Evolutionary conservation across 2,797 vertebrate genomes (phyloP).

Genomic region (Apogon talboti): DNA sequence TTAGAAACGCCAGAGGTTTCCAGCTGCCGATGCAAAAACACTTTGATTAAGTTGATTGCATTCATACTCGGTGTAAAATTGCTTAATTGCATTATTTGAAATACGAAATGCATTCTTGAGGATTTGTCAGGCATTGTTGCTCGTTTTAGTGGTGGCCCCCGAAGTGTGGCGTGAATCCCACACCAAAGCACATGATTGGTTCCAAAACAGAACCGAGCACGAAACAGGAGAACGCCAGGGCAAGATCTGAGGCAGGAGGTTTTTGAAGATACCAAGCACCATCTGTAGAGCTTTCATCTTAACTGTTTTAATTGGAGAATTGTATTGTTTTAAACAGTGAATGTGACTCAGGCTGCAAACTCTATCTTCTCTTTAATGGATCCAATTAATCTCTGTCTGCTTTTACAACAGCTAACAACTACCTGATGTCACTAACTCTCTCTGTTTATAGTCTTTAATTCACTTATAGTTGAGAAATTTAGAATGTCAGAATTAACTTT

Average conservation of each 20-base stretch:
- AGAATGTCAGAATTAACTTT: too few species aligned
- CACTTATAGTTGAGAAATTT: too few species aligned
- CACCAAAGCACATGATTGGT: slow-evolving; percentile 41
- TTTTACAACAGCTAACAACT: neutral
- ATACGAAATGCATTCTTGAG: slow-evolving; percentile 53
- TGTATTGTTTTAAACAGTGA: slow-evolving; percentile 42
- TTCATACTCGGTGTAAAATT: slow-evolving; percentile 50
- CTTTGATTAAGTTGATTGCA: slow-evolving; percentile 57
- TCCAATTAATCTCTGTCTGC: slow-evolving; percentile 35
- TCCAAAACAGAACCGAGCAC: slow-evolving; percentile 40
- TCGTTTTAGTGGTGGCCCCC: slow-evolving; percentile 49
- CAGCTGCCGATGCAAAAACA: slow-evolving; percentile 51
- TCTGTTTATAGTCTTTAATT: too few species aligned
- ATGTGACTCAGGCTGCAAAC: slow-evolving; percentile 22
- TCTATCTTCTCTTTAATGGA: slow-evolving; percentile 18
- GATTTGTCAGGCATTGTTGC: slow-evolving; percentile 28
- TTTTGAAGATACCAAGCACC: slow-evolving; percentile 47
- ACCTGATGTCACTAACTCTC: too few species aligned
- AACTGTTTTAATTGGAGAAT: slow-evolving; percentile 53
- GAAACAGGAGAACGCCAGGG: slow-evolving; percentile 23
- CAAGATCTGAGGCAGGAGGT: slow-evolving; percentile 24
- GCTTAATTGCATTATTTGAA: slow-evolving; percentile 59
- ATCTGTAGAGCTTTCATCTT: slow-evolving; percentile 59
- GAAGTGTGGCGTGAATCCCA: slow-evolving; percentile 24
- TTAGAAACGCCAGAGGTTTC: slow-evolving; percentile 53